A percentile compares a stretch with the other conserved stretches of the same genome.
phyloP scores from a whole-genome alignment of 2,113 vertebrate species.

The Triplophysa rosa region DNA sequence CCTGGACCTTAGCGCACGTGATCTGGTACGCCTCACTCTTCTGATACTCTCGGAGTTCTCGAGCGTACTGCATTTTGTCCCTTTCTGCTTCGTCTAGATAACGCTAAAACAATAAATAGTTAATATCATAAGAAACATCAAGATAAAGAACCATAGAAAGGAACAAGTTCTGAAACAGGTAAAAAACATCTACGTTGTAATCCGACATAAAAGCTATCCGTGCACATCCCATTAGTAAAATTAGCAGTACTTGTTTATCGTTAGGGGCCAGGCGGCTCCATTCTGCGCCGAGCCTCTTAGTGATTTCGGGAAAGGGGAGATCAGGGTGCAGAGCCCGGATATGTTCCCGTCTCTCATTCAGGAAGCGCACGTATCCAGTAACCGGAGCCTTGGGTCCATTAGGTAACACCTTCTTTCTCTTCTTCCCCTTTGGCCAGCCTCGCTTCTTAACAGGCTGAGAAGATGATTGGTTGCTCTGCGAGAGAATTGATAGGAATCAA shows the following conservation, averaged over 20 bases:
- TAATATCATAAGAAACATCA: not conserved
- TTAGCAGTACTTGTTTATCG: conserved; percentile 82
- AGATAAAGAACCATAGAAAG: not conserved
- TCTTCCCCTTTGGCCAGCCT: conserved; percentile 98
- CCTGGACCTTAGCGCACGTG: conserved; percentile 90
- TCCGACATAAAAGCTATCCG: not conserved
- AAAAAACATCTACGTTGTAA: no score
- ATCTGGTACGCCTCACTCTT: conserved; percentile 95
- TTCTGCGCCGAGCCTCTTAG: conserved; percentile 92
- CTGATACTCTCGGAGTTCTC: conserved; percentile 91
- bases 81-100: conserved; percentile 93
- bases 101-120: conserved; percentile 70
- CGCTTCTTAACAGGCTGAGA: conserved; percentile 90
- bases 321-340: conserved; percentile 90
- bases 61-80: conserved; percentile 95
- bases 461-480: conserved; percentile 35
- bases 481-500: not conserved
- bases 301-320: conserved; percentile 95
- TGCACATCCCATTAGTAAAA: not conserved
- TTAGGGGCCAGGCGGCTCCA: conserved; percentile 90
- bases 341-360: conserved; percentile 91
- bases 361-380: conserved; percentile 91
- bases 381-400: conserved; percentile 96
- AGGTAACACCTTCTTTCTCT: conserved; percentile 95
- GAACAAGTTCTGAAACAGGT: not conserved